Conservation (phyloP, 2,113 vertebrate genomes). For the Felis catus region F.catus_Fca126_mat1.0 CM031425.1:16071501-16072000, state of each 20-base stretch:
- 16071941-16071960: neutral
- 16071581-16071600: neutral
- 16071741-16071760: neutral
- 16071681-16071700: neutral
- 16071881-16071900: neutral
- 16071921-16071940: neutral
- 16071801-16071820: neutral
- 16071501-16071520: neutral
- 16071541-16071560: neutral
- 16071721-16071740: neutral
- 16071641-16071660: neutral
- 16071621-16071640: neutral
- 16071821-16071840: neutral
- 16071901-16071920: neutral
- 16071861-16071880: neutral
- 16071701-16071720: neutral
- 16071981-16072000: neutral
- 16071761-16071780: neutral
- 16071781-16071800: neutral
- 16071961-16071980: neutral
- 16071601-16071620: neutral
- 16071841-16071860: neutral
- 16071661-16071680: neutral
- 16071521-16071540: neutral
- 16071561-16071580: neutral